These are phyloP conservation scores for Semaprochilodus insignis DNA, from an alignment of 2,797 vertebrate species.

Conservation along the genomic window DNA sequence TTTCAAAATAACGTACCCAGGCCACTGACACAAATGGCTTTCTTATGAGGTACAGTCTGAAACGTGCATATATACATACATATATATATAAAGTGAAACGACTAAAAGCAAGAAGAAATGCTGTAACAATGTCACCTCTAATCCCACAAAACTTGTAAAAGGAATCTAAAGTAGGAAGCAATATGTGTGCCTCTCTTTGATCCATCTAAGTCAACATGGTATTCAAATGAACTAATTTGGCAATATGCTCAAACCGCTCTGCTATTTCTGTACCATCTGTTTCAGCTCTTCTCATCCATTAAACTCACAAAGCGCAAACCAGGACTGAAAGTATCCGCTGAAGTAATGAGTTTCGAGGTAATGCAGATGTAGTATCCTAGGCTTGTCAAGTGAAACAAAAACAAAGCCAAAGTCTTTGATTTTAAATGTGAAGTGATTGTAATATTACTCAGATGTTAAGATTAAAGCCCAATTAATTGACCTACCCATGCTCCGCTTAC, in stretches of 20 bases:
- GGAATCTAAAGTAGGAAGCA: conserved; percentile 22
- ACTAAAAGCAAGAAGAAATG: conserved; percentile 26
- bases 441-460: not conserved
- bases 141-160: conserved; percentile 14
- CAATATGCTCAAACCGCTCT: conserved; percentile 35
- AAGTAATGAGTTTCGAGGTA: conserved; percentile 22
- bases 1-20: conserved; percentile 26
- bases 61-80: not conserved
- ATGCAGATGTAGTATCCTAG: conserved; percentile 4
- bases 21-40: conserved; percentile 50
- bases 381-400: not conserved
- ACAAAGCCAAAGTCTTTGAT: not conserved
- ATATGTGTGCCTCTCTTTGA: conserved; percentile 6
- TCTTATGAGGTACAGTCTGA: conserved; percentile 26
- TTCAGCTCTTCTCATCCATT: conserved; percentile 22
- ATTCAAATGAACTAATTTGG: conserved; percentile 17
- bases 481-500: not conserved
- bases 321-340: not conserved
- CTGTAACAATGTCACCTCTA: conserved; percentile 23
- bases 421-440: conserved; percentile 20
- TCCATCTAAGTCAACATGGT: conserved; percentile 32
- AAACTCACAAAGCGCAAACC: conserved; percentile 18
- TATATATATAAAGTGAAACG: not conserved
- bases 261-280: conserved; percentile 32
- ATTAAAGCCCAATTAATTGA: not conserved